Base-by-base conservation (phyloP, 2,113 vertebrate genomes). In the Oryzias javanicus region DNA sequence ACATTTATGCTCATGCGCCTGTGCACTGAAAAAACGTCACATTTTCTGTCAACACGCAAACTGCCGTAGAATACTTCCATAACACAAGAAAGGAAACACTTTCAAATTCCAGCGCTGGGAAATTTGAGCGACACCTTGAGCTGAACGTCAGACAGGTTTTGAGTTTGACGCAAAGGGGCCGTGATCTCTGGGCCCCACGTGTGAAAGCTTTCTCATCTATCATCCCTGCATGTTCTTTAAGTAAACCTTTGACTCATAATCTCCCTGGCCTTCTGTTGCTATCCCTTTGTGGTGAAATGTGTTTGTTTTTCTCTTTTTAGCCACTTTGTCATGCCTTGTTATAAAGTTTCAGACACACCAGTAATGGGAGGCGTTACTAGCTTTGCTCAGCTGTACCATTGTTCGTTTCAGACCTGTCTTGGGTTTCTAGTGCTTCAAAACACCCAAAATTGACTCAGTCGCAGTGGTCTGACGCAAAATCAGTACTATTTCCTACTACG, bases 161-260 rank as follows among this genome's bases (percentile, higher is more conserved):
- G 49, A 70, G 78, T 44, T 56, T 25, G 70, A 76, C 59, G 70
- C 55, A 51, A 48, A 77, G 64, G 69, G 72, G 62, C 56, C 69
- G 0, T 78, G 84, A 78, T 87, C 87, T 55, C 1, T 24, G 70
- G 76, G 66, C 79, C 78, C 77, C 73, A 60, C 50, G 3, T 19
- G 63, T 86, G 77, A 87, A 85, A 81, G 82, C 64, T 70, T 69
- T 78, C 64, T 83, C 83, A 89, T 91, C 79, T 82, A 86, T 89
- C 84, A 86, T 69, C 80, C 70, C 75, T 5, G 53, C 66, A 75
- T 86, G 4, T 68, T 77, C 74, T 78, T 53, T 64, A 78, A 81
- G 79, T 81, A 74, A 86, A 87, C 81, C 61, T 83, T 85, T 72
- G 59, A 85, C 79, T 83, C 71, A 20, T 61, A 59, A 70, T 72